These are phyloP conservation scores for Myotis planiceps DNA, from an alignment of 2,797 vertebrate species.

Conservation along the genomic window DNA sequence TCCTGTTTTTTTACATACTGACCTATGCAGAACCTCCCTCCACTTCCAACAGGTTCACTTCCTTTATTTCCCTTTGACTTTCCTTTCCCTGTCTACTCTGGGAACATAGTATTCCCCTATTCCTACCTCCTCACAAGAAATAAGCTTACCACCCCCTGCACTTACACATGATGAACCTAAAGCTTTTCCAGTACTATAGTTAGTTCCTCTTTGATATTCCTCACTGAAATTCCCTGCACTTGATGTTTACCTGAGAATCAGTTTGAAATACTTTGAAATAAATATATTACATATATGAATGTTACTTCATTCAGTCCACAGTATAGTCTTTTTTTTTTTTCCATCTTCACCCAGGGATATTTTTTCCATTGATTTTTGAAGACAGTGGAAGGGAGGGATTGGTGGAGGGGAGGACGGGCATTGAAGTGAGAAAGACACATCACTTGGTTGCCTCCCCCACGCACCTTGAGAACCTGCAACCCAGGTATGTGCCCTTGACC, in stretches of 20 bases:
- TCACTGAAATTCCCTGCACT: background rate
- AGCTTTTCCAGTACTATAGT: background rate
- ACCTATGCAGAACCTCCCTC: background rate
- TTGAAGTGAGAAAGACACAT: too few relatives aligned
- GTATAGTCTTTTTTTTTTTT: background rate
- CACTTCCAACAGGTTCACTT: background rate
- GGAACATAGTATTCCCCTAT: background rate
- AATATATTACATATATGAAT: background rate
- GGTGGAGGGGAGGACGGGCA: too few relatives aligned
- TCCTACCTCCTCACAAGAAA: background rate
- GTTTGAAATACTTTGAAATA: background rate
- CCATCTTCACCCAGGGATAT: too few relatives aligned
- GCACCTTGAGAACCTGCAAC: too few relatives aligned
- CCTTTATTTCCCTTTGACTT: background rate
- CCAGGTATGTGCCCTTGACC: too few relatives aligned
- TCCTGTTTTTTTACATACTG: background rate
- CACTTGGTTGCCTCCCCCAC: too few relatives aligned
- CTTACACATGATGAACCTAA: background rate
- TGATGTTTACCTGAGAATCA: background rate
- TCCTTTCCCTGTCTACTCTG: background rate
- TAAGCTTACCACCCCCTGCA: background rate
- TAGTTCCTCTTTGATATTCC: background rate
- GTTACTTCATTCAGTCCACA: background rate
- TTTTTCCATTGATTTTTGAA: too few relatives aligned
- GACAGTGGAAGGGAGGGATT: too few relatives aligned